Evolutionary conservation across 1,140 invertebrate genomes (phyloP).

Genomic region (Druon quercuslanigerum): DNA sequence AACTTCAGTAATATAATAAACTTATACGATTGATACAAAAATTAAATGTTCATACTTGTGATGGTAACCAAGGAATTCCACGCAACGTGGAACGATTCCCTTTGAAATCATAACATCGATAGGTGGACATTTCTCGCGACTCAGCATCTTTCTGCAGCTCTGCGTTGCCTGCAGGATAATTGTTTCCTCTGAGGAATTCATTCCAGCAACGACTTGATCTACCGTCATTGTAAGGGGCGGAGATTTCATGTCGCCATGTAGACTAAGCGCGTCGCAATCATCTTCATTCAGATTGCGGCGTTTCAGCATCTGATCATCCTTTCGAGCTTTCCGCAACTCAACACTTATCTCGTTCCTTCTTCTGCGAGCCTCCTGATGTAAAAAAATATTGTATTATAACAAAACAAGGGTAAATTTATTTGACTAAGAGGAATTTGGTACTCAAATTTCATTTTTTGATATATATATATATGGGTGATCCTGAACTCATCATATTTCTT

Average conservation of each 20-base stretch:
- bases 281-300: conserved; percentile 87
- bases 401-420: too few species aligned
- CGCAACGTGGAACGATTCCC: conserved; percentile 90
- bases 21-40: conserved; percentile 26
- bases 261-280: conserved; percentile 72
- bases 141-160: conserved; percentile 91
- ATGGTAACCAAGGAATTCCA: conserved; percentile 84
- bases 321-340: conserved; percentile 93
- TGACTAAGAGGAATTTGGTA: too few species aligned
- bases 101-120: conserved; percentile 92
- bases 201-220: conserved; percentile 80
- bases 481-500: too few species aligned
- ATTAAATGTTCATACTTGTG: conserved; percentile 79
- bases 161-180: conserved; percentile 83
- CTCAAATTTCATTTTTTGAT: conserved; percentile 2
- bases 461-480: too few species aligned
- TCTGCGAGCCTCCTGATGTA: conserved; percentile 87
- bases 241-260: conserved; percentile 77
- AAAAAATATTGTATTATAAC: too few species aligned
- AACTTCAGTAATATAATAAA: neutral
- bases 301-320: conserved; percentile 97
- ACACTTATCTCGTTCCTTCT: conserved; percentile 91
- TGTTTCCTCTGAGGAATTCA: conserved; percentile 80
- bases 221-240: conserved; percentile 72
- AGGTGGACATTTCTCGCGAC: conserved; percentile 94